These are phyloP conservation scores for Drosophila ficusphila DNA, from an alignment of 1,140 invertebrate genomes.

Conservation along the genomic window DNA sequence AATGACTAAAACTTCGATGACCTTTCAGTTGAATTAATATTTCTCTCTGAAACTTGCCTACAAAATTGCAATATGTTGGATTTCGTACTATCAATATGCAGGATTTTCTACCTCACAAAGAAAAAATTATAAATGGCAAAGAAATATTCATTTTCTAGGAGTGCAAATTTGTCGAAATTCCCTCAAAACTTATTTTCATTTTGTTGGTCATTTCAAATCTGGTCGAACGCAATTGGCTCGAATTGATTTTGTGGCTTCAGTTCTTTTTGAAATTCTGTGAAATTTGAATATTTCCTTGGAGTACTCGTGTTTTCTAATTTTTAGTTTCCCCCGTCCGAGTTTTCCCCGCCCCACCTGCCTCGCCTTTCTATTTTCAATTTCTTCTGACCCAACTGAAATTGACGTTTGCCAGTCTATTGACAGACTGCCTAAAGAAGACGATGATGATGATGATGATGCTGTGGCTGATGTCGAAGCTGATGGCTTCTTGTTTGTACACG, in stretches of 20 bases:
- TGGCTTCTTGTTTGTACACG: slow-evolving; percentile 68
- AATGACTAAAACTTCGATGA: no score
- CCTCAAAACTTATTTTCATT: background rate
- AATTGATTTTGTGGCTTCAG: slow-evolving; percentile 12
- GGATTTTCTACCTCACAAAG: background rate
- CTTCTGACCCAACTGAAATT: slow-evolving; percentile 64
- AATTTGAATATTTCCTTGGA: slow-evolving; percentile 43
- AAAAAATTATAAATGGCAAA: no score
- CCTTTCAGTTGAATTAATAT: no score
- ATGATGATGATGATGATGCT: slow-evolving; percentile 20
- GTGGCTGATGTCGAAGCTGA: slow-evolving; percentile 34
- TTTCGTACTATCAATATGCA: no score
- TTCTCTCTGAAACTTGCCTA: no score
- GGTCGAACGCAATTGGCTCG: background rate
- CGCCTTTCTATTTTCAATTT: slow-evolving; percentile 74
- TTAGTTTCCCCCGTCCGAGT: background rate
- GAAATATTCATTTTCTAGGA: background rate
- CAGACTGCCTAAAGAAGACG: slow-evolving; percentile 50
- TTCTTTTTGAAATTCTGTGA: slow-evolving; percentile 3
- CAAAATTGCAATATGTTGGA: no score
- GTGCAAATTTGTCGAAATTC: background rate
- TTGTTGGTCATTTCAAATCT: background rate
- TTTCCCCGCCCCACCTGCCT: slow-evolving; percentile 21
- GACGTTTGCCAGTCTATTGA: slow-evolving; percentile 72
- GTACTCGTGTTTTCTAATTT: slow-evolving; percentile 50